A percentile compares a stretch with the other conserved stretches of the same genome.
phyloP scores from a whole-genome alignment of 2,113 vertebrate species.

The Gavialis gangeticus region DNA sequence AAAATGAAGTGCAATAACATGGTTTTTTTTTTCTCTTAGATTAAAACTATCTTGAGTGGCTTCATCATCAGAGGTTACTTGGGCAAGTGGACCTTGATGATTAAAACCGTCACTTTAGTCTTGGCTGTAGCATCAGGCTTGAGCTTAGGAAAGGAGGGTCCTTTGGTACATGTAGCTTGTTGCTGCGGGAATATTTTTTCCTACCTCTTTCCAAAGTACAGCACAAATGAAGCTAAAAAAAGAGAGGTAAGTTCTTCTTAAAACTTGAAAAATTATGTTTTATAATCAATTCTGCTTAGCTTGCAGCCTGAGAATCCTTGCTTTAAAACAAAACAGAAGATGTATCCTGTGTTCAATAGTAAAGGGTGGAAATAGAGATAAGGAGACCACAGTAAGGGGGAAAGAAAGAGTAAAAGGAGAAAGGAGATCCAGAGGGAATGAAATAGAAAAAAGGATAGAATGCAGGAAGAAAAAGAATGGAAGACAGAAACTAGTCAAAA shows the following conservation, averaged over 20 bases:
- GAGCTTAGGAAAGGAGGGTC: slow-evolving; percentile 98
- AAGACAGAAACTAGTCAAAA: not conserved
- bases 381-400: not conserved
- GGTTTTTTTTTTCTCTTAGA: slow-evolving; percentile 81
- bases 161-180: slow-evolving; percentile 97
- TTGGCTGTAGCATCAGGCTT: slow-evolving; percentile 97
- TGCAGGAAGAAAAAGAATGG: not conserved
- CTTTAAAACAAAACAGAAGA: not conserved
- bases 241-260: slow-evolving; percentile 87
- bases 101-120: slow-evolving; percentile 98
- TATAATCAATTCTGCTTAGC: not conserved
- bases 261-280: not conserved
- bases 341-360: rapidly evolving
- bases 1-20: not conserved
- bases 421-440: not conserved
- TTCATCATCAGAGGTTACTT: slow-evolving; percentile 99
- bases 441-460: not conserved
- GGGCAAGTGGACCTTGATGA: slow-evolving; percentile 99
- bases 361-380: not conserved
- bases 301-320: not conserved
- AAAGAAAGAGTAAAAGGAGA: not conserved
- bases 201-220: slow-evolving; percentile 99
- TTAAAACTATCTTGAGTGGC: slow-evolving; percentile 98
- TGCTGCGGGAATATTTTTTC: slow-evolving; percentile 99
- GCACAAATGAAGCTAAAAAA: slow-evolving; percentile 99